Base-by-base conservation (phyloP, 2,797 vertebrate genomes). In the Notolabrus celidotus region DNA sequence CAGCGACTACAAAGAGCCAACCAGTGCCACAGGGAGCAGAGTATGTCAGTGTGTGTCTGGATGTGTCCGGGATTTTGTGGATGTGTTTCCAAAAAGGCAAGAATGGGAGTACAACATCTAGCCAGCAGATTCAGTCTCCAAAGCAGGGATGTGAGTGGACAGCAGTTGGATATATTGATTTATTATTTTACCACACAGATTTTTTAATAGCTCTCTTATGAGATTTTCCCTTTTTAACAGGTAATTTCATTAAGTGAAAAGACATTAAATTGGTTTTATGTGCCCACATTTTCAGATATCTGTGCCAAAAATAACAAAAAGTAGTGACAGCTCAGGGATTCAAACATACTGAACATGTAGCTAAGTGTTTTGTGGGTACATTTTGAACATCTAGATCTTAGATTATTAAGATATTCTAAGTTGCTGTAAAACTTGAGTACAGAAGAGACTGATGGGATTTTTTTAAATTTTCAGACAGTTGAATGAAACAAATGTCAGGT, bases 111-210 rank as follows among this genome's bases (percentile, higher is more conserved):
- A 76, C 68, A 71, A 89, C 83, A 84, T 87, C 83, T 67, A 90
- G 64, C 90, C 83, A 90, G 89, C 88, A 89, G 86, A 87, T 70
- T 87, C 74, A 80, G 86, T 77, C 77, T 86, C 87, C 80, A 60
- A 63, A 76, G 74, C 56, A 51, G 49, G 45, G 53, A 51, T 45
- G 39, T 22, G 33, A 67, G 75, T 46, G 50, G 33, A 45, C 9
- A 74, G 64, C 54, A 67, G 56, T 42, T 67, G 61, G 57, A 45
- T 74, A 39, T 67, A 31, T 5, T 52, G 27, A 41, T 57, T 43
- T 33, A n/a, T 19, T 2, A 12, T 23, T 23, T 27, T 31, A 41
- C 29, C 46, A 58, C 29, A 39, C 39, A 14, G 19, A 50, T 36
- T 14, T 36, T 14, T 36, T 11, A 3, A 3, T 10, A 49, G 6